Conservation (phyloP, 2,113 vertebrate species). For the Zosterops japonicus region DNA sequence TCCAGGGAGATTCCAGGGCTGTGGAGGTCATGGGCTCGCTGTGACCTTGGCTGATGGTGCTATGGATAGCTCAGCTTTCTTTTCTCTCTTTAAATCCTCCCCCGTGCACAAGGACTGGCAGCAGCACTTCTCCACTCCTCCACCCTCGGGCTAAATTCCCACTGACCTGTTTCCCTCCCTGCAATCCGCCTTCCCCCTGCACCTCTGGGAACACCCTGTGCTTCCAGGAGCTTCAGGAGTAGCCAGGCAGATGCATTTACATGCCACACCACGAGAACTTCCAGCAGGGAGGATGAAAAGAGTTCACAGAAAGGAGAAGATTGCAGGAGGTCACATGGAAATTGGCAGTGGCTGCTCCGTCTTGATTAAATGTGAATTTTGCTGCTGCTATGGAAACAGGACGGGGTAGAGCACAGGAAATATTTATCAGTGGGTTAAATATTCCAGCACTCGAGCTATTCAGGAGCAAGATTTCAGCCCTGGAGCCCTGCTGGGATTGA, state of each 20-base stretch:
- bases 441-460: background rate
- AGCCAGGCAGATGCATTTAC: background rate
- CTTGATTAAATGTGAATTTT: conserved; percentile 13
- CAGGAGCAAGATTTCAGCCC: background rate
- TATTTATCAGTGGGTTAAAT: background rate
- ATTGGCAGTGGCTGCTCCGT: background rate
- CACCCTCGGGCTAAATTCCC: background rate
- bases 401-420: background rate
- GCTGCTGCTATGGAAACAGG: conserved; percentile 43
- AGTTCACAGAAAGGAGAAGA: background rate
- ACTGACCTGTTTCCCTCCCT: background rate
- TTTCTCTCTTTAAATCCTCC: background rate
- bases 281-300: background rate
- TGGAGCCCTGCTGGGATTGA: background rate
- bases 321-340: background rate
- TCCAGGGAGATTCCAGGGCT: background rate
- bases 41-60: background rate
- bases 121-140: background rate
- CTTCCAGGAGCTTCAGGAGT: background rate
- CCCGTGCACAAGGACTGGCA: background rate
- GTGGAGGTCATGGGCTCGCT: background rate
- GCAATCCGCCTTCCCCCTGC: background rate
- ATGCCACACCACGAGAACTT: background rate
- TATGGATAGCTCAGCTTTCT: background rate
- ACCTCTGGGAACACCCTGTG: background rate